phyloP scores from a whole-genome alignment of 2,113 vertebrate species.

The Dasypus novemcinctus region DNA sequence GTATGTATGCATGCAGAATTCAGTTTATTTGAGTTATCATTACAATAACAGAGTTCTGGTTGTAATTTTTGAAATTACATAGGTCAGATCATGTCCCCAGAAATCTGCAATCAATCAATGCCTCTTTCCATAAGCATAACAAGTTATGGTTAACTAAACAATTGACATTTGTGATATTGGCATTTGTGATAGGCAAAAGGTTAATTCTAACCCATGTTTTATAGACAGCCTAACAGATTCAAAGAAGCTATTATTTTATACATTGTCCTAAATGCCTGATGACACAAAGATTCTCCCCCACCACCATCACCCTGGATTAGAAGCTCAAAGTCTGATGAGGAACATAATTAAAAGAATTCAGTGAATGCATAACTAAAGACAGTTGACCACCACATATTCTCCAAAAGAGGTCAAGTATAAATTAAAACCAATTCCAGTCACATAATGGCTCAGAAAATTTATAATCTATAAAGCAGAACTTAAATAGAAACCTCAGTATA shows the following conservation, averaged over 20 bases:
- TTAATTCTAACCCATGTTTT: background rate
- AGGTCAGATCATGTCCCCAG: background rate
- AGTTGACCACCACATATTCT: background rate
- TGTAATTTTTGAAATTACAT: background rate
- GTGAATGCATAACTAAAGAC: background rate
- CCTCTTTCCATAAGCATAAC: background rate
- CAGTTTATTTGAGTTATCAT: background rate
- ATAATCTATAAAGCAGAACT: background rate
- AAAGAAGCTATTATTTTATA: background rate
- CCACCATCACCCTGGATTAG: background rate
- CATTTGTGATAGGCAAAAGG: background rate
- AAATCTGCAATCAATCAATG: constrained; percentile 17
- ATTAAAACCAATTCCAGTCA: background rate
- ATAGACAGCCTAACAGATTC: background rate
- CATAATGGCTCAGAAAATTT: background rate
- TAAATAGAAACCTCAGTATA: background rate
- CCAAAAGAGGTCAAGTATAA: background rate
- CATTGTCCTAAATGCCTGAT: background rate
- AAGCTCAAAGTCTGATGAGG: background rate
- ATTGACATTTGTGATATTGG: background rate
- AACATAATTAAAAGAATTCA: background rate
- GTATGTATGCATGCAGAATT: background rate
- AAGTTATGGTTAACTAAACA: background rate
- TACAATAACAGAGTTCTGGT: background rate
- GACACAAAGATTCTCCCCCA: background rate